These are phyloP conservation scores for Toxostoma redivivum DNA, from an alignment of 2,113 vertebrate genomes.

Conservation along the genomic window DNA sequence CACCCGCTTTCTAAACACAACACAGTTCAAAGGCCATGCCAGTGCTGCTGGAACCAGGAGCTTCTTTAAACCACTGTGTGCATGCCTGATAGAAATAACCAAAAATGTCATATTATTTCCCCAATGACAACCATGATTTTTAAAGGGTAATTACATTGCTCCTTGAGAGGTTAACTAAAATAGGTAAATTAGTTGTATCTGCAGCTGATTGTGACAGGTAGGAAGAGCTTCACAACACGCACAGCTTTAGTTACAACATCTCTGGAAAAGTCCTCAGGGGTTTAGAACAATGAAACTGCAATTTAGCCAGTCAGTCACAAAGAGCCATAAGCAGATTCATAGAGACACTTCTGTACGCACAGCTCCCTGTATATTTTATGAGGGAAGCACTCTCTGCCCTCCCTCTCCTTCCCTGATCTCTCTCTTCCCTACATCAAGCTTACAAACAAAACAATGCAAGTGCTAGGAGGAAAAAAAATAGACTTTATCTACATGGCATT, in stretches of 20 bases:
- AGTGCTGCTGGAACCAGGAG: not conserved
- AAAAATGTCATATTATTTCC: not conserved
- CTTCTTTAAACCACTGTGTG: not conserved
- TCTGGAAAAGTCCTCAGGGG: not conserved
- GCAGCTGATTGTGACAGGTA: conserved; percentile 1
- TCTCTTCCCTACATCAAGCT: not conserved
- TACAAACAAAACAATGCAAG: conserved; percentile 1
- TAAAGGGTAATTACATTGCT: not conserved
- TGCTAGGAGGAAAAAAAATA: not conserved
- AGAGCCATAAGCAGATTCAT: conserved; percentile 38
- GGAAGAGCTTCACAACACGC: not conserved
- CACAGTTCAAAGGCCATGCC: not conserved
- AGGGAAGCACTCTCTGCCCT: conserved; percentile 24
- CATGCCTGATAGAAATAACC: not conserved
- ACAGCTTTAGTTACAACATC: conserved; percentile 38
- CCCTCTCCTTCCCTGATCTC: not conserved
- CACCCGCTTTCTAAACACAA: not conserved
- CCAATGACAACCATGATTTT: fast-evolving
- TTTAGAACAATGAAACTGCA: conserved; percentile 48
- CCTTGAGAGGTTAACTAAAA: conserved; percentile 1
- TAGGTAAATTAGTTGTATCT: conserved; percentile 18
- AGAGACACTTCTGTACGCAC: not conserved
- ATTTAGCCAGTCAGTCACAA: conserved; percentile 54
- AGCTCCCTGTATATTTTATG: conserved; percentile 57
- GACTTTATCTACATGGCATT: not conserved